Conservation (phyloP, 2,888 invertebrate genomes). For the Andricus curvator region DNA sequence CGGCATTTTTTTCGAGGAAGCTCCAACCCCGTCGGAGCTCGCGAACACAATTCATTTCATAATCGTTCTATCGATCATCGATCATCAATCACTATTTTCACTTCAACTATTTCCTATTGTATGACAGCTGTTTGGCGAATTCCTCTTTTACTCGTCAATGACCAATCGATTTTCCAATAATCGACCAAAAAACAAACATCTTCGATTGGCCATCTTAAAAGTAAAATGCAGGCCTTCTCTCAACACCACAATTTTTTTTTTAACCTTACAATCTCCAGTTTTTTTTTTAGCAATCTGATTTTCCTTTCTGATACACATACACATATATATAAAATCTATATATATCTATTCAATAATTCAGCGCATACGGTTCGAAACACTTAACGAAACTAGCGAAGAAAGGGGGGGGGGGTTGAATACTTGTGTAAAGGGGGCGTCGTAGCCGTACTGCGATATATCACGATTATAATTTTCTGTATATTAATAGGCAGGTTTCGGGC, state of each 20-base stretch:
- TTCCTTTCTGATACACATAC: slow-evolving; percentile 35
- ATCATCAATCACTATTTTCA: slow-evolving; percentile 61
- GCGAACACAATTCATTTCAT: slow-evolving; percentile 71
- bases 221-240: background rate
- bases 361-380: slow-evolving; percentile 20
- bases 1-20: slow-evolving; percentile 17
- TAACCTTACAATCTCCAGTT: slow-evolving; percentile 11
- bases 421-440: background rate
- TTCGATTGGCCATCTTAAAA: background rate
- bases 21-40: slow-evolving; percentile 62
- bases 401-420: background rate
- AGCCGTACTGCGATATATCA: slow-evolving; percentile 48
- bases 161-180: slow-evolving; percentile 1
- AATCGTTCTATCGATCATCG: slow-evolving; percentile 57
- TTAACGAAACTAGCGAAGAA: slow-evolving; percentile 37
- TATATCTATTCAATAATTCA: slow-evolving; percentile 36
- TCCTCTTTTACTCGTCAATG: background rate
- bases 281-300: slow-evolving; percentile 23
- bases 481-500: slow-evolving; percentile 59
- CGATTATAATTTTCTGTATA: slow-evolving; percentile 48
- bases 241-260: background rate
- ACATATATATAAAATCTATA: slow-evolving; percentile 37
- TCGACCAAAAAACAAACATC: background rate
- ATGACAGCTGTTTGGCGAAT: slow-evolving; percentile 40
- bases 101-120: slow-evolving; percentile 70